Evolutionary conservation across 2,113 vertebrate species (phyloP), one percentile per base, ranked within the genome.

Genomic region (Porphyrio hochstetteri): DNA sequence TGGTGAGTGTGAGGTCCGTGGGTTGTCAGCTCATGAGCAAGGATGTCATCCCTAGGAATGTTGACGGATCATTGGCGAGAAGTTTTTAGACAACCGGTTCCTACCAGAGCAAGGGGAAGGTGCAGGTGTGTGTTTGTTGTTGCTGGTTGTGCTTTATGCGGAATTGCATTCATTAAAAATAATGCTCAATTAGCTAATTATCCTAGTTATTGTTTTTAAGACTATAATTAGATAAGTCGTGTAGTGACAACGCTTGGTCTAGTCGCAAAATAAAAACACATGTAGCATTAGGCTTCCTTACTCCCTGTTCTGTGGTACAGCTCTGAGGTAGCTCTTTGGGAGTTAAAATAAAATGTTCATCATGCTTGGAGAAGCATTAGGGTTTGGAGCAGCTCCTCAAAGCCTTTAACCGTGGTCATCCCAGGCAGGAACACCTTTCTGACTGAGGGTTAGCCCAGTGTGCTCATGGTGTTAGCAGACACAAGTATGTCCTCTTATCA

Each of bases 151-250:
- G 52, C 42, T 80, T 77, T 59, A 4, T 11, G 10, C 71, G 57
- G 84, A 92, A 65, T 9, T 74, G 56, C 2, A 4, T 79, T 93
- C 13, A 33, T 86, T 94, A 83, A 59, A 94, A 92, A 72, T 77
- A 82, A 53, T 74, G 87, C 78, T 88, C 79, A 77, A 25, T 92
- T 93, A 93, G 71, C 46, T 78, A 93, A 68, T 95, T 86, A 82
- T 38, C 75, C 68, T 67, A 52, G 78, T 84, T 92, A 91, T 57
- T 94, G 60, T 92, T 93, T 94, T 81, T 91, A 81, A 87, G 64
- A 16, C 65, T 91, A 3, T 71, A 78, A 88, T 95, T 96, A 83
- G 36, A 1, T 81, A 91, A 85, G 38, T 83, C 63, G 18, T 40
- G 68, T 75, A 85, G 61, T 75, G 88, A 71, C 72, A 90, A 23